Evolutionary conservation across 2,113 vertebrate species (phyloP).

Genomic region (Xerus inauris): DNA sequence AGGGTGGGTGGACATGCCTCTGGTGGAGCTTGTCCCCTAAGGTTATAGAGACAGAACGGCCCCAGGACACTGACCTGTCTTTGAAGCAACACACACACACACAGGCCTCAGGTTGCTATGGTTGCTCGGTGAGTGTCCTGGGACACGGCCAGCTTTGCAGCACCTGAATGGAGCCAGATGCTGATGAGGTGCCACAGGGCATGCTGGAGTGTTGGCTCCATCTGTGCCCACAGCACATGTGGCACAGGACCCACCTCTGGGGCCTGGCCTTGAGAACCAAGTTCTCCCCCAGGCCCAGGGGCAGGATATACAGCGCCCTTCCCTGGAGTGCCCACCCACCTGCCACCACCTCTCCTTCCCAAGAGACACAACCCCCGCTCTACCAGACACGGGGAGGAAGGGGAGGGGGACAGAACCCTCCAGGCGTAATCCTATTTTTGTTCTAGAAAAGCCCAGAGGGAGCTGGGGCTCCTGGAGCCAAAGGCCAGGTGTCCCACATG

Average conservation of each 20-base stretch:
- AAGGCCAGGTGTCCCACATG: accelerated
- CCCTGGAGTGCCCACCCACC: not conserved
- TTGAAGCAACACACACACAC: not conserved
- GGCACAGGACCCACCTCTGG: no score
- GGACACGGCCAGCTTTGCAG: accelerated
- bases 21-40: not conserved
- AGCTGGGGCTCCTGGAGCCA: not conserved
- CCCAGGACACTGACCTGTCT: no score
- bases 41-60: not conserved
- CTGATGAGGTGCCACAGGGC: not conserved
- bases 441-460: not conserved
- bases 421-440: accelerated
- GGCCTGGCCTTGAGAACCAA: not conserved
- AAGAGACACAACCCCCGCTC: no score
- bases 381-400: not conserved
- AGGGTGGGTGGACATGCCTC: not conserved
- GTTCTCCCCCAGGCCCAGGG: not conserved
- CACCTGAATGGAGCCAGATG: accelerated
- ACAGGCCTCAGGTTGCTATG: accelerated
- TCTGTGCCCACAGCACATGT: not conserved
- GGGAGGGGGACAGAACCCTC: not conserved
- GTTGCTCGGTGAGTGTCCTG: accelerated
- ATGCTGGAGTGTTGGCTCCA: not conserved
- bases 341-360: accelerated
- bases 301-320: accelerated